Evolutionary conservation across 2,113 vertebrate genomes (phyloP), one percentile per base, ranked within the genome.

Genomic region (Cygnus buccinator): DNA sequence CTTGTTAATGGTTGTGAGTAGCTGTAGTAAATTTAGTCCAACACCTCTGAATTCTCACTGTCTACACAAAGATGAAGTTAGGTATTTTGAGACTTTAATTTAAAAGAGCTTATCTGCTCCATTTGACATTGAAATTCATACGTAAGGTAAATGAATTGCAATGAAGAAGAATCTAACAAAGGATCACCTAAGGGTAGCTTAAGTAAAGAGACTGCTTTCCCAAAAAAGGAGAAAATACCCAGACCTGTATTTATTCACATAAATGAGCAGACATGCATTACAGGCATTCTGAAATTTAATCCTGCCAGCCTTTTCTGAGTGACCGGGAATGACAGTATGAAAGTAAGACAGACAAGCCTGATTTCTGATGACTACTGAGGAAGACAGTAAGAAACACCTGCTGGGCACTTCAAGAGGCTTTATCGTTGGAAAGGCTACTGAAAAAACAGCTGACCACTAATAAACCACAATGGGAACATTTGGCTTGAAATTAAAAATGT

Each of bases 81-180:
- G 84, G 91, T 20, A 76, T 80, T 70, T 91, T 66, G 21, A 93
- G 66, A 76, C 50, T 95, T 94, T 54, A 80, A 86, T 92, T 94
- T 93, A 89, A 82, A 76, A 84, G 62, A 91, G 48, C 29, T 95
- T 85, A 94, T 66, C 71, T 73, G 41, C 76, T 95, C 48, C 66
- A 90, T 73, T 55, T 68, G 76, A 85, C 70, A 70, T 10, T 94
- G 74, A 83, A 92, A 80, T 94, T 89, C 20, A 48, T 59, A 87
- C 1, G 2, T 67, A 82, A 94, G 74, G 57, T 82, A 61, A 94
- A 87, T 10, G 63, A 89, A 58, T 17, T 87, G 33, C 0, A 3
- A 76, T 41, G 91, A 85, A 84, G 41, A 86, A 72, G 41, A 93
- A 79, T 68, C 11, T 55, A 87, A 80, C 20, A 65, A 89, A 84